Conservation (phyloP, 1,140 invertebrate genomes). For the Aphaenogaster ashmeadi region DNA sequence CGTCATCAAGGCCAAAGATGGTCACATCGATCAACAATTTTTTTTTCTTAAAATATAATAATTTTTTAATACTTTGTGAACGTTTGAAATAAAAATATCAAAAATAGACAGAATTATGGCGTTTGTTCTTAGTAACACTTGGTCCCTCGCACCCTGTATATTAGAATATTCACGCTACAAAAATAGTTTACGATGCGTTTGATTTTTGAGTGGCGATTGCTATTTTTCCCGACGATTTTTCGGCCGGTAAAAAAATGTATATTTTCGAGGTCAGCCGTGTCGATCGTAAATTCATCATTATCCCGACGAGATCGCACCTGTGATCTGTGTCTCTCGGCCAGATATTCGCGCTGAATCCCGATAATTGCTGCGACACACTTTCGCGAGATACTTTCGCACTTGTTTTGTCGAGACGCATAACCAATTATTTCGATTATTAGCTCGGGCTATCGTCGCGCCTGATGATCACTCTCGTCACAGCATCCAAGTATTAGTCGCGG, state of each 20-base stretch:
- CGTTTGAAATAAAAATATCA: no score
- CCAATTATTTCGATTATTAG: slow-evolving; percentile 31
- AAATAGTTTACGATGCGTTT: neutral
- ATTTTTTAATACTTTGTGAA: no score
- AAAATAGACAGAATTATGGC: no score
- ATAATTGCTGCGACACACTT: slow-evolving; percentile 38
- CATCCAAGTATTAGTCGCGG: neutral
- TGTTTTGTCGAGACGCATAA: neutral
- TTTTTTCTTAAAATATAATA: no score
- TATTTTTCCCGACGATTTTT: neutral
- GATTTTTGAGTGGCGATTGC: neutral
- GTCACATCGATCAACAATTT: no score
- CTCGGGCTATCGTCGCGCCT: neutral
- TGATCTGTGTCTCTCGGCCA: neutral
- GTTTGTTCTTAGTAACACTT: no score
- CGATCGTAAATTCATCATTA: slow-evolving; percentile 16
- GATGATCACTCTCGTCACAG: neutral
- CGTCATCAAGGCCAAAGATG: no score
- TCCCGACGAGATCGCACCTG: neutral
- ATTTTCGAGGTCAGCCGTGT: neutral
- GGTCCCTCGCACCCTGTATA: no score
- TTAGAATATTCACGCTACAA: neutral
- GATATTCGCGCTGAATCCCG: slow-evolving; percentile 3
- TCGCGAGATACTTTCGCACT: slow-evolving; percentile 19
- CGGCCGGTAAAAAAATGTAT: neutral